Conservation (phyloP, 2,888 invertebrate genomes). For the Mellilla xanthometata region DNA sequence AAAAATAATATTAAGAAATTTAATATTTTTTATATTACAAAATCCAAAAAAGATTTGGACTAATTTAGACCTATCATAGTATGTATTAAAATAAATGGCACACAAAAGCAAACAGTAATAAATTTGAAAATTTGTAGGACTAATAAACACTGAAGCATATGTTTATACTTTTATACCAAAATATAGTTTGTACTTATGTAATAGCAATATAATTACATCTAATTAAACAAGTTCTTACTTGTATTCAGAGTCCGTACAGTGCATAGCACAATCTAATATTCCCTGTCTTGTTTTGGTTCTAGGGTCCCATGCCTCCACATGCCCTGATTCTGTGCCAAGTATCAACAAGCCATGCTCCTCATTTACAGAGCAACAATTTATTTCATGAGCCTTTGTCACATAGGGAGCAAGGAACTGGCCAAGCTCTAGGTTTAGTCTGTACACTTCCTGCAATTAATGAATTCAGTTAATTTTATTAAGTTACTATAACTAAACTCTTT, state of each 20-base stretch:
- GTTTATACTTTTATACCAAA: too few relatives aligned
- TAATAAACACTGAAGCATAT: too few relatives aligned
- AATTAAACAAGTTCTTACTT: slow-evolving; percentile 50
- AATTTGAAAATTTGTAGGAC: too few relatives aligned
- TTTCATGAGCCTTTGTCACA: slow-evolving; percentile 87
- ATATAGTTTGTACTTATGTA: too few relatives aligned
- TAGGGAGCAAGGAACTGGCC: slow-evolving; percentile 96
- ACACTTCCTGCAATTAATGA: slow-evolving; percentile 89
- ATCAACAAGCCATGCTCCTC: slow-evolving; percentile 93
- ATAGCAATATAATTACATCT: too few relatives aligned
- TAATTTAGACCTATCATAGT: too few relatives aligned
- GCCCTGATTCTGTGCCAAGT: slow-evolving; percentile 94
- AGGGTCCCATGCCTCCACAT: slow-evolving; percentile 98
- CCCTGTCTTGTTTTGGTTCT: slow-evolving; percentile 89
- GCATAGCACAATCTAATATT: slow-evolving; percentile 91
- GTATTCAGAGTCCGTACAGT: slow-evolving; percentile 79
- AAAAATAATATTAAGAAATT: too few relatives aligned
- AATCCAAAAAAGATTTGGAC: too few relatives aligned
- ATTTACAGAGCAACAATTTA: slow-evolving; percentile 94
- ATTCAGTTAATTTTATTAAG: neutral
- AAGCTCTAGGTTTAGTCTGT: slow-evolving; percentile 96
- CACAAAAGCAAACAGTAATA: too few relatives aligned
- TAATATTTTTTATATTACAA: too few relatives aligned
- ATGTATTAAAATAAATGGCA: too few relatives aligned
- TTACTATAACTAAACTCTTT: too few relatives aligned